Evolutionary conservation across 30 jellyfish, hydroid and myxozoan genomes (phyloP).

Genomic region (Aurelia aurita complex sp. Pacific): DNA sequence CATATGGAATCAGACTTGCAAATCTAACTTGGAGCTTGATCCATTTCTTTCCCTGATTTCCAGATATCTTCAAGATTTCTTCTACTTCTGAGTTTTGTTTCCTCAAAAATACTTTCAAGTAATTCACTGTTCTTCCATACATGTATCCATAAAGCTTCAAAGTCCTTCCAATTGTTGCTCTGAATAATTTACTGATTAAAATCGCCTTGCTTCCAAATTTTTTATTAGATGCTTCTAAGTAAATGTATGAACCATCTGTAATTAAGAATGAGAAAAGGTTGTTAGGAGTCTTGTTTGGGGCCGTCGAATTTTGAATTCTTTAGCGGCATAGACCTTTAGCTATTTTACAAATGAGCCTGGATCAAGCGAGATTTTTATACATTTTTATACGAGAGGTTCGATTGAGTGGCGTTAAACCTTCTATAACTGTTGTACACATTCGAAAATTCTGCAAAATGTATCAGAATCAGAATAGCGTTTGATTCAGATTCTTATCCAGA

Average conservation of each 20-base stretch:
- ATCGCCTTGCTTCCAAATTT: slow-evolving; percentile 42
- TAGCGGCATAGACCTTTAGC: too few species aligned
- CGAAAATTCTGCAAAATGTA: too few species aligned
- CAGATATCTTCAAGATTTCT: slow-evolving; percentile 49
- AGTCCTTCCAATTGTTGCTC: slow-evolving; percentile 39
- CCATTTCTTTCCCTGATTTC: slow-evolving; percentile 57
- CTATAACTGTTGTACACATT: too few species aligned
- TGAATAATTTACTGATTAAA: slow-evolving; percentile 26
- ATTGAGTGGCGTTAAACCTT: too few species aligned
- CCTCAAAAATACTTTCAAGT: slow-evolving; percentile 20
- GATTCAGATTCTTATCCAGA: too few species aligned
- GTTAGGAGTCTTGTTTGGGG: too few species aligned
- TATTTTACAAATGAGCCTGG: too few species aligned
- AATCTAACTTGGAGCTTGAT: slow-evolving; percentile 21
- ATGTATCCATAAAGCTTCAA: slow-evolving; percentile 34
- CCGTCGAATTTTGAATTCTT: too few species aligned
- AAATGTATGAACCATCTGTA: slow-evolving; percentile 58
- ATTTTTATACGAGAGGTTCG: too few species aligned
- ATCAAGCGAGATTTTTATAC: too few species aligned
- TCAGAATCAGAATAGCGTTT: too few species aligned
- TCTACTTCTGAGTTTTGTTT: slow-evolving; percentile 16
- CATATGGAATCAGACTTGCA: slow-evolving; percentile 42
- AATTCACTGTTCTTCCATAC: slow-evolving; percentile 51
- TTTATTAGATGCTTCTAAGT: slow-evolving; percentile 48
- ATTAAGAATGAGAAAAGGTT: background rate